Evolutionary conservation across 2,113 vertebrate genomes (phyloP).

Genomic region (Noctilio leporinus): DNA sequence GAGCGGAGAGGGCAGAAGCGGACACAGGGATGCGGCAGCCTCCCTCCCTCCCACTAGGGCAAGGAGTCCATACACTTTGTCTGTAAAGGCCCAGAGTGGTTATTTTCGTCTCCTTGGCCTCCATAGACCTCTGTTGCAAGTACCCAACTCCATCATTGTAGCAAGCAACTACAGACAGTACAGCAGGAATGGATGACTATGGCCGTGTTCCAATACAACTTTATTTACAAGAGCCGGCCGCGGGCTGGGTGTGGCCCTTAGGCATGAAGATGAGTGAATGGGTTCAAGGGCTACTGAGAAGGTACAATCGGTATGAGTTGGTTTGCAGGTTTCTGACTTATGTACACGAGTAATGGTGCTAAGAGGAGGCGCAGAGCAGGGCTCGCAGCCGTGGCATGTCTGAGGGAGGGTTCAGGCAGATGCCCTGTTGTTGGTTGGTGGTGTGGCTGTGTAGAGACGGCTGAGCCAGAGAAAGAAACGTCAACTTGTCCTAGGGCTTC

Average conservation of each 20-base stretch:
- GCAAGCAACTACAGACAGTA: not conserved
- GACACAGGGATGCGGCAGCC: not conserved
- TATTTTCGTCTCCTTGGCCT: not conserved
- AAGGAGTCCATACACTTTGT: not conserved
- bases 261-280: not conserved
- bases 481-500: not conserved
- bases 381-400: rapidly evolving
- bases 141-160: not conserved
- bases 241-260: not conserved
- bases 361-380: rapidly evolving
- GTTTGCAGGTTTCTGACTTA: not conserved
- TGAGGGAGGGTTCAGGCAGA: too few species aligned
- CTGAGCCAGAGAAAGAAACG: not conserved
- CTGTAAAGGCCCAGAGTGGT: not conserved
- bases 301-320: not conserved
- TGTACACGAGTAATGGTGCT: too few species aligned
- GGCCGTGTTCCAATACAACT: not conserved
- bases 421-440: too few species aligned
- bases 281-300: not conserved
- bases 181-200: not conserved
- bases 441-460: not conserved
- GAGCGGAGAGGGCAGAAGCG: not conserved
- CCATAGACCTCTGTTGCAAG: not conserved
- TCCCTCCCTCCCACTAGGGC: not conserved
- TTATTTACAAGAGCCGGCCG: not conserved